phyloP scores from a whole-genome alignment of 1,140 invertebrate species.

The Bilobella aurantiaca region DNA sequence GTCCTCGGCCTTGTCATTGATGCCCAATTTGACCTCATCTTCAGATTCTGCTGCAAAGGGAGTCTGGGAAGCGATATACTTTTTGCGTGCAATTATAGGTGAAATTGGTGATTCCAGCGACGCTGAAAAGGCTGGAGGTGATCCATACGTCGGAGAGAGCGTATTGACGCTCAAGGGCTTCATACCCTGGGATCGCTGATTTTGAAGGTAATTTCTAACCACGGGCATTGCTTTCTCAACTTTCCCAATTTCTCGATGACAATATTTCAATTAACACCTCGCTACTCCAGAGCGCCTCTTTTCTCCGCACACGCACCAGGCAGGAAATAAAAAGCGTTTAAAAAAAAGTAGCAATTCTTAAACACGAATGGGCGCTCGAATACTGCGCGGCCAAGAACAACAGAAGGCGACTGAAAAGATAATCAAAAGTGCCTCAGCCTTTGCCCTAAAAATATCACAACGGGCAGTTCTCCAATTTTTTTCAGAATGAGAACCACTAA shows the following conservation, averaged over 20 bases:
- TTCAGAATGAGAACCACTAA: neutral
- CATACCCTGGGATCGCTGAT: neutral
- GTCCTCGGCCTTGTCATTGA: neutral
- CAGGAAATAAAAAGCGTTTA: neutral
- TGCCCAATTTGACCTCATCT: neutral
- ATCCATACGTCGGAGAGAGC: no score
- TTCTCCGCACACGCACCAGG: neutral
- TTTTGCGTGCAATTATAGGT: neutral
- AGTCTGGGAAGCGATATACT: neutral
- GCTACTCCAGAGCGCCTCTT: no score
- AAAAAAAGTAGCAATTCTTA: neutral
- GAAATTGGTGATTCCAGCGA: neutral
- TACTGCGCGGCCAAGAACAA: neutral
- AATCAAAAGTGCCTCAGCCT: neutral
- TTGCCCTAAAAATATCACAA: neutral
- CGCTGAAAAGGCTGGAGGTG: neutral
- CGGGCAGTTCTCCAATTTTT: neutral
- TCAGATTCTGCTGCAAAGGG: neutral
- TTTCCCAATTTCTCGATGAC: neutral
- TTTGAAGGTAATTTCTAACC: neutral
- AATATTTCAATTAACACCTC: conserved; percentile 2
- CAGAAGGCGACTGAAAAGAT: neutral
- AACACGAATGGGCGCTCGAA: no score
- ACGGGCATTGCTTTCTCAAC: neutral
- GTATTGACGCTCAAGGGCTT: neutral